Evolutionary conservation across 30 jellyfish, hydroid and myxozoan genomes (phyloP).

Genomic region (Haliclystus octoradiatus): DNA sequence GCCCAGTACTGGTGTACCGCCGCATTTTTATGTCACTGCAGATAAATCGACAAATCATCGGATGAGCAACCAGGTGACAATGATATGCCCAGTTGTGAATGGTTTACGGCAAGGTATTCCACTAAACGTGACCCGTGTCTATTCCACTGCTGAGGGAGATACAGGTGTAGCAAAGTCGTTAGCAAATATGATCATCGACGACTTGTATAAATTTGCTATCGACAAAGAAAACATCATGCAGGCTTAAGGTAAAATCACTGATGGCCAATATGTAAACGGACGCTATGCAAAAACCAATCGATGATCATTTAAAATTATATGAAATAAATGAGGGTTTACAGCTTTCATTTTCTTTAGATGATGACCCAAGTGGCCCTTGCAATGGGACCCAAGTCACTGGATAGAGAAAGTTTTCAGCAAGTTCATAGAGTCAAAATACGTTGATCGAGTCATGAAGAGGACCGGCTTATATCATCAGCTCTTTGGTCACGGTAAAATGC

Average conservation of each 20-base stretch:
- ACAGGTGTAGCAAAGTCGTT: slow-evolving; percentile 9
- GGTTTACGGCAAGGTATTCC: slow-evolving; percentile 5
- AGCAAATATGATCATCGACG: slow-evolving; percentile 2
- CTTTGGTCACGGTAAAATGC: slow-evolving; percentile 21
- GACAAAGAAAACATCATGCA: neutral
- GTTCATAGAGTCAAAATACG: too few relatives aligned
- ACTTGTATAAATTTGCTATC: neutral
- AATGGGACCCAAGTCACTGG: too few relatives aligned
- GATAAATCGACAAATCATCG: slow-evolving; percentile 23
- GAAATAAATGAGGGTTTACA: too few relatives aligned
- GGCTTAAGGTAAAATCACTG: slow-evolving; percentile 12
- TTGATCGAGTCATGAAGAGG: slow-evolving; percentile 10
- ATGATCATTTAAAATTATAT: too few relatives aligned
- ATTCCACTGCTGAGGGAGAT: slow-evolving; percentile 4
- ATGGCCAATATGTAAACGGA: slow-evolving; percentile 6
- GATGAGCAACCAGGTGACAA: slow-evolving; percentile 5
- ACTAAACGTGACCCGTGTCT: slow-evolving; percentile 5
- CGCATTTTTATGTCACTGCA: slow-evolving; percentile 33
- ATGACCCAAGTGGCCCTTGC: too few relatives aligned
- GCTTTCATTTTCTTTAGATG: too few relatives aligned
- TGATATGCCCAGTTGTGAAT: slow-evolving; percentile 12
- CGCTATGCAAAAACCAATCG: too few relatives aligned
- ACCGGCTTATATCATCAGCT: slow-evolving; percentile 14
- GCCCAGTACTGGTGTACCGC: slow-evolving; percentile 38
- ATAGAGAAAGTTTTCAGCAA: too few relatives aligned